Conservation (phyloP, 2,113 vertebrate species). For the Pluvianellus socialis region DNA sequence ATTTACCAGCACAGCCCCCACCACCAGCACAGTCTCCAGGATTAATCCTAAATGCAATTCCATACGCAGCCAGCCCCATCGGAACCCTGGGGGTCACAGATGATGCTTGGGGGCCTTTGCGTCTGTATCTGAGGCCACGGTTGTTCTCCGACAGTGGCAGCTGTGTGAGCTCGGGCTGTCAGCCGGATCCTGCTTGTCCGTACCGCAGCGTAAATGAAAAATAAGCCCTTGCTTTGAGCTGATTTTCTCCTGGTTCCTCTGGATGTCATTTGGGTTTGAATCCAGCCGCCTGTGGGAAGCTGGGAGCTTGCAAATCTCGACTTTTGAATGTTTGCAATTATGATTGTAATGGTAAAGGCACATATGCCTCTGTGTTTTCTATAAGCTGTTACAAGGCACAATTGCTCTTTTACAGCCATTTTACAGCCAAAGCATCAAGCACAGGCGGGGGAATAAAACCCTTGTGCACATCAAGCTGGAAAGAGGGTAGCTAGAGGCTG, state of each 20-base stretch:
- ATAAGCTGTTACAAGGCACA: not conserved
- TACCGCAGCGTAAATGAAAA: not conserved
- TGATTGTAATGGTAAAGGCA: conserved; percentile 35
- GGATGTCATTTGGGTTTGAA: not conserved
- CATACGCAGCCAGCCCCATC: not conserved
- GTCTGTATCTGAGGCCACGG: not conserved
- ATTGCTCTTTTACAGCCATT: conserved; percentile 19
- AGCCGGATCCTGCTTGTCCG: not conserved
- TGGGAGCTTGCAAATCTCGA: conserved; percentile 4
- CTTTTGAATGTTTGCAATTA: conserved; percentile 36
- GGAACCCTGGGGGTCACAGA: not conserved
- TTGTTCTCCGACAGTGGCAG: not conserved
- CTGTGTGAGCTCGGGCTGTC: not conserved
- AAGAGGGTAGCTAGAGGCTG: not conserved
- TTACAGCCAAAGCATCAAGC: not conserved
- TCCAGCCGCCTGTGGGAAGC: not conserved
- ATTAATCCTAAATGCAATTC: not conserved
- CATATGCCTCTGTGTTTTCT: conserved; percentile 31
- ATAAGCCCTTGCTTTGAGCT: not conserved
- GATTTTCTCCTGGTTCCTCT: not conserved
- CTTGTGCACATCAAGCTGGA: not conserved
- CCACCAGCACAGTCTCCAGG: not conserved
- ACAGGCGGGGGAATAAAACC: not conserved
- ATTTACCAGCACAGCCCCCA: not conserved
- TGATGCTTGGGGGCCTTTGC: not conserved